Evolutionary conservation across 2,113 vertebrate species (phyloP).

Genomic region (Cyanoliseus patagonus): DNA sequence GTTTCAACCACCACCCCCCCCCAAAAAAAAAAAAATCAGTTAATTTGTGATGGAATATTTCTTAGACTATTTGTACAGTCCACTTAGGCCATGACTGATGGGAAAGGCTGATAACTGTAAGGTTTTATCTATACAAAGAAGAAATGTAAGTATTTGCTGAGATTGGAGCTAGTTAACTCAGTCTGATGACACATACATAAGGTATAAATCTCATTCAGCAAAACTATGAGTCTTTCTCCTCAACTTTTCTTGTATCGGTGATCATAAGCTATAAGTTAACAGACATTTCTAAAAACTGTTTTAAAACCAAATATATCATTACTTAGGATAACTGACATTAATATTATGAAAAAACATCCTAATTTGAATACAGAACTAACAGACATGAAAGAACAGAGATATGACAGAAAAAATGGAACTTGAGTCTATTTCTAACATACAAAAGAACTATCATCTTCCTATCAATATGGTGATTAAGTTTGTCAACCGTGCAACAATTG

Average conservation of each 20-base stretch:
- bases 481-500: not conserved
- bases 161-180: not conserved
- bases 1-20: rapidly evolving
- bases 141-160: not conserved
- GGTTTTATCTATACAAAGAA: not conserved
- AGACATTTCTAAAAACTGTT: not conserved
- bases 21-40: not conserved
- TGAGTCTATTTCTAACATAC: not conserved
- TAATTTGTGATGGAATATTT: not conserved
- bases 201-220: not conserved
- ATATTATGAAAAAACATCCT: not conserved
- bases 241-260: not conserved
- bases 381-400: not conserved
- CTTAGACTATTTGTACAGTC: not conserved
- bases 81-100: not conserved
- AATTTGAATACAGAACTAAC: not conserved
- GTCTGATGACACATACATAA: not conserved
- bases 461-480: not conserved
- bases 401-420: not conserved
- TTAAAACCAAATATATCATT: not conserved
- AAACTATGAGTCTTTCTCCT: not conserved
- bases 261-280: not conserved
- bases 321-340: not conserved
- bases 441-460: not conserved
- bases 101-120: not conserved